Conservation (phyloP, 2,797 vertebrate species). For the Rhynchotus rufescens region DNA sequence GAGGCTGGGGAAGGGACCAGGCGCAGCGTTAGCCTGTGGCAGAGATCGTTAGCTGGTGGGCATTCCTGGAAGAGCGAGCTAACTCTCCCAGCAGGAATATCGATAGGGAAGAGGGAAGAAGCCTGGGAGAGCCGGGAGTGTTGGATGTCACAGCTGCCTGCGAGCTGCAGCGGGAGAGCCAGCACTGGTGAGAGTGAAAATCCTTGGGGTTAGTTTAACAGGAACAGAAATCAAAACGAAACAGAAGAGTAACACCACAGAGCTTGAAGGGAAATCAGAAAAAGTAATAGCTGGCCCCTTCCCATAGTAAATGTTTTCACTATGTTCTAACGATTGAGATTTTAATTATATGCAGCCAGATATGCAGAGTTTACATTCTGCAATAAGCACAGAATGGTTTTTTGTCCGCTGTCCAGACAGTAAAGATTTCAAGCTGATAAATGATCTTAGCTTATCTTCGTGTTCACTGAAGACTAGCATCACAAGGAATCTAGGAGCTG, state of each 20-base stretch:
- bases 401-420: background rate
- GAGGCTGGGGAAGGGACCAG: background rate
- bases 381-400: background rate
- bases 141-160: background rate
- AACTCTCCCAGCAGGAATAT: background rate
- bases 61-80: background rate
- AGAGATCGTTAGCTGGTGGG: background rate
- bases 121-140: background rate
- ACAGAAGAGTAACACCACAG: background rate
- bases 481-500: background rate
- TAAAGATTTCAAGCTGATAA: background rate
- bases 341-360: background rate
- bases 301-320: background rate
- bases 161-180: background rate
- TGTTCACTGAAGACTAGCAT: background rate
- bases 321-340: background rate
- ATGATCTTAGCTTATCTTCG: background rate
- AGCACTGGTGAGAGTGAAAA: background rate
- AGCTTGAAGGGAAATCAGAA: background rate
- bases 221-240: constrained; percentile 18
- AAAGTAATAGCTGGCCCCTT: background rate
- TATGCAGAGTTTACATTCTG: background rate
- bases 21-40: background rate
- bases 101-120: background rate
- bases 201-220: constrained; percentile 24